phyloP scores from a whole-genome alignment of 2,113 vertebrate genomes.

The Holacanthus passer region DNA sequence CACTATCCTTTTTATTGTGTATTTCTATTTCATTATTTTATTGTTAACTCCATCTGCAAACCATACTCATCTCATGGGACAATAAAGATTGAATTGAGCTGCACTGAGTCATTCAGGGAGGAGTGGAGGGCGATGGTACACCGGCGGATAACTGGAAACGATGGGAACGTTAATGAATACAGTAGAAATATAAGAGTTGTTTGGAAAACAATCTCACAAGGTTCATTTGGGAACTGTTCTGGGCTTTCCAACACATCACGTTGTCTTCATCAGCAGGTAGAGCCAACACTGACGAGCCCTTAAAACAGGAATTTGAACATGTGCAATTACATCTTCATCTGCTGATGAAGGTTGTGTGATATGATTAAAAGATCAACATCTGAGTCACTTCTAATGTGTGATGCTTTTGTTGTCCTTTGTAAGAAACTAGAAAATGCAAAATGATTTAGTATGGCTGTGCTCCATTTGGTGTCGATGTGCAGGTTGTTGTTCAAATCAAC shows the following conservation, averaged over 20 bases:
- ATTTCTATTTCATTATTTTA: constrained; percentile 60
- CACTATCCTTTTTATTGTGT: constrained; percentile 16
- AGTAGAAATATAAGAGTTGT: not conserved
- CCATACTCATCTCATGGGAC: constrained; percentile 46
- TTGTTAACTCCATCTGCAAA: constrained; percentile 56
- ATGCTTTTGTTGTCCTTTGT: no score
- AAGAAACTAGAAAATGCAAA: no score
- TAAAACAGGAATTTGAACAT: not conserved
- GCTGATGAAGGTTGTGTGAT: not conserved
- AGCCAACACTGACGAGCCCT: not conserved
- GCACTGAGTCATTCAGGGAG: constrained; percentile 33
- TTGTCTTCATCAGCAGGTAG: not conserved
- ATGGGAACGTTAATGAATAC: constrained; percentile 1
- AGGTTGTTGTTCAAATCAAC: not conserved
- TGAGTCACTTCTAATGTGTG: not conserved
- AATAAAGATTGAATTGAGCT: constrained; percentile 50
- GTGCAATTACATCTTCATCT: not conserved
- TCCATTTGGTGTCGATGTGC: not conserved
- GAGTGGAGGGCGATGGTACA: not conserved
- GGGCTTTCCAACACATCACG: not conserved
- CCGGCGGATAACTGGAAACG: constrained; percentile 45
- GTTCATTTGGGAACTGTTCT: constrained; percentile 12
- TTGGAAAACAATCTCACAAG: not conserved
- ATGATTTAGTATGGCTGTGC: not conserved
- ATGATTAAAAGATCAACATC: no score